Evolutionary conservation across 2,113 vertebrate genomes (phyloP).

Genomic region (Strigops habroptila): DNA sequence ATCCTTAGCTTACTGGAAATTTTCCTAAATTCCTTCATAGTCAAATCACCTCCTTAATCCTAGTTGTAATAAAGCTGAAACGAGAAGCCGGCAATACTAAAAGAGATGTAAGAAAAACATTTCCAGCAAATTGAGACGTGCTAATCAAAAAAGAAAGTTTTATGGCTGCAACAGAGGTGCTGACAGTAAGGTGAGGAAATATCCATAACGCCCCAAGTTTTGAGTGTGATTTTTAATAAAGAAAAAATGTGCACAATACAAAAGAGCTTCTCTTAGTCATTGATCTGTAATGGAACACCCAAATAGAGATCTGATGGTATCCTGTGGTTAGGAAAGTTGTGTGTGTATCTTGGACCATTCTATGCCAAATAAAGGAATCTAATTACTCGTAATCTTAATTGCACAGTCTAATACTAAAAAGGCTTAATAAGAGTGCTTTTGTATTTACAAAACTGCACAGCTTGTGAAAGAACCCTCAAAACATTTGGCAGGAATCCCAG

Average conservation of each 20-base stretch:
- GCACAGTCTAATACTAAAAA: slow-evolving; percentile 77
- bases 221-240: slow-evolving; percentile 42
- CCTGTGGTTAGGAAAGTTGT: slow-evolving; percentile 60
- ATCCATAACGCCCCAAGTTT: neutral
- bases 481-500: slow-evolving; percentile 85
- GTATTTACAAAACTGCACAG: slow-evolving; percentile 84
- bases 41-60: slow-evolving; percentile 62
- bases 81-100: slow-evolving; percentile 23
- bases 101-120: slow-evolving; percentile 38
- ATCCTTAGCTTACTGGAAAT: slow-evolving; percentile 58
- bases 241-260: slow-evolving; percentile 18
- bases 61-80: slow-evolving; percentile 52
- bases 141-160: slow-evolving; percentile 64
- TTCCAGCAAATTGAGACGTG: slow-evolving; percentile 59
- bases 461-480: slow-evolving; percentile 82
- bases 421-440: slow-evolving; percentile 81
- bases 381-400: slow-evolving; percentile 77
- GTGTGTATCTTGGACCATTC: slow-evolving; percentile 64
- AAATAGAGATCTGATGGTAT: slow-evolving; percentile 38
- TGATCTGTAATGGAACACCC: slow-evolving; percentile 43
- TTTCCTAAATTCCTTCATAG: slow-evolving; percentile 68
- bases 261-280: neutral
- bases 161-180: slow-evolving; percentile 13
- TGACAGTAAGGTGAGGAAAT: slow-evolving; percentile 46
- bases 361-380: slow-evolving; percentile 73